Conservation (phyloP, 1,140 invertebrate species). For the Drosophila nikananu region DNA sequence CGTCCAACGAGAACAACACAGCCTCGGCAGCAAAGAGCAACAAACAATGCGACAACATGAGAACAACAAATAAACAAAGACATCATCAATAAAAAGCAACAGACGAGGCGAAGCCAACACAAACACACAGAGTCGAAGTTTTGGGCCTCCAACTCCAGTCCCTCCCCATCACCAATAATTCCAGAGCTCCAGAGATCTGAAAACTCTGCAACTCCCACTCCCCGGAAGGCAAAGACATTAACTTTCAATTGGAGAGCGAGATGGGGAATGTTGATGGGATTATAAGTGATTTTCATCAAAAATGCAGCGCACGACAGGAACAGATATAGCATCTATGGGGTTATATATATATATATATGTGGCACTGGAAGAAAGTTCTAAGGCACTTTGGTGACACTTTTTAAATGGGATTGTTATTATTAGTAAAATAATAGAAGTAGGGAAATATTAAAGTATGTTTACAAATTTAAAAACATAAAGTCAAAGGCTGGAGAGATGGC, state of each 20-base stretch:
- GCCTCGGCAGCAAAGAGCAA: slow-evolving; percentile 54
- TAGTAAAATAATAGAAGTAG: not conserved
- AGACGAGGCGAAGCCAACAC: slow-evolving; percentile 40
- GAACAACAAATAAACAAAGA: slow-evolving; percentile 79
- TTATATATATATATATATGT: slow-evolving; percentile 16
- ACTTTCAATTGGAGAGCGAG: slow-evolving; percentile 75
- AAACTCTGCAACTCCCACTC: slow-evolving; percentile 21
- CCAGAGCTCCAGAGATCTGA: slow-evolving; percentile 1
- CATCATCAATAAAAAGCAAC: slow-evolving; percentile 79
- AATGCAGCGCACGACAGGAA: slow-evolving; percentile 78
- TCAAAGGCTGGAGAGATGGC: not conserved
- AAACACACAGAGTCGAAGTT: slow-evolving; percentile 36
- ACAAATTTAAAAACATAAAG: not conserved
- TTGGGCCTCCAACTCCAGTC: slow-evolving; percentile 17
- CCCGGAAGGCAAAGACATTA: slow-evolving; percentile 56
- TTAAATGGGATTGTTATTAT: not conserved
- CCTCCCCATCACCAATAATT: not conserved
- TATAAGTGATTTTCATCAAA: slow-evolving; percentile 83
- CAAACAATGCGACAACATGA: slow-evolving; percentile 79
- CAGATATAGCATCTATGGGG: slow-evolving; percentile 39
- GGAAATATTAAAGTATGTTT: not conserved
- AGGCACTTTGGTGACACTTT: not conserved
- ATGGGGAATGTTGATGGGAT: slow-evolving; percentile 80
- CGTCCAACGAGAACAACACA: slow-evolving; percentile 74
- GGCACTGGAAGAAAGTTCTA: slow-evolving; percentile 8